Evolutionary conservation across 1,140 invertebrate genomes (phyloP).

Genomic region (Platorchestia sp.): DNA sequence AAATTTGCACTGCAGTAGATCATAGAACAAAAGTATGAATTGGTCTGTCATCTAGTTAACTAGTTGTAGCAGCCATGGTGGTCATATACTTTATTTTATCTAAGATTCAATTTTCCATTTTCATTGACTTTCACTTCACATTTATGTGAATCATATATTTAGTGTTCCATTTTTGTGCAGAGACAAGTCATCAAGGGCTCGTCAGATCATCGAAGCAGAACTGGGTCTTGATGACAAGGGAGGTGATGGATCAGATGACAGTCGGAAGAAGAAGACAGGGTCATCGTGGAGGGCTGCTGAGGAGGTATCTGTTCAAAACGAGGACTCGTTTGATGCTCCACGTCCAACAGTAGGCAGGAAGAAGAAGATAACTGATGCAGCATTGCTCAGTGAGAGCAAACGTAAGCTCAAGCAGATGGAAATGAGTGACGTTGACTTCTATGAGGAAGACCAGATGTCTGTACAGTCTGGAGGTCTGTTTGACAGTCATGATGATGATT

Average conservation of each 20-base stretch:
- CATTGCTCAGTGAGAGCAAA: slow-evolving; percentile 5
- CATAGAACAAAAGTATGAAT: too few species aligned
- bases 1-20: too few species aligned
- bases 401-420: slow-evolving; percentile 37
- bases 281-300: background rate
- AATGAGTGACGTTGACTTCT: slow-evolving; percentile 16
- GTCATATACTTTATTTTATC: too few species aligned
- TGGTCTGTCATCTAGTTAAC: too few species aligned
- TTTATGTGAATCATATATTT: background rate
- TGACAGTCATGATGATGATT: slow-evolving; percentile 48
- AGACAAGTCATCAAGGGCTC: slow-evolving; percentile 22
- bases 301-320: background rate
- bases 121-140: background rate
- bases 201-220: slow-evolving; percentile 45
- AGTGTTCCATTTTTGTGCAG: background rate
- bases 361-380: slow-evolving; percentile 15
- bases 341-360: background rate
- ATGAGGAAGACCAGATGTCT: slow-evolving; percentile 38
- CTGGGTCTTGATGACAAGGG: slow-evolving; percentile 7
- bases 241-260: background rate
- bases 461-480: slow-evolving; percentile 28
- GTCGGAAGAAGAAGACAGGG: background rate
- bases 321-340: slow-evolving; percentile 20
- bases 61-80: too few species aligned
- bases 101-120: too few species aligned